Evolutionary conservation across 1,140 invertebrate genomes (phyloP), one percentile per base, ranked within the genome.

Genomic region (Hylaeus anthracinus): DNA sequence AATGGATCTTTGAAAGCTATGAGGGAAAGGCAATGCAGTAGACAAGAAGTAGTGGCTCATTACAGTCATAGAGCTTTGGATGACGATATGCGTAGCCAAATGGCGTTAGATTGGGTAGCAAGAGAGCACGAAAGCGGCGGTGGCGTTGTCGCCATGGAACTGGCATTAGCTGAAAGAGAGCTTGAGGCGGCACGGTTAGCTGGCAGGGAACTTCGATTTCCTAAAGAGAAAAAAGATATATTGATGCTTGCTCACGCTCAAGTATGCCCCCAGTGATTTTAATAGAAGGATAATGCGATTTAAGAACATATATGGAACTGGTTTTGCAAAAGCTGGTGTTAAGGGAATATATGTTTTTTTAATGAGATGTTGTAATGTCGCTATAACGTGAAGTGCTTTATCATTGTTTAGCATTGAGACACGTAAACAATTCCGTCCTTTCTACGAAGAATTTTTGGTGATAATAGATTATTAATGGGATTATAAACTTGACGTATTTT

Each of bases 101-200:
- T 99, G 98, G 98, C 98, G 0, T 94, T 98, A 37, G 98, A 98
- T 91, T 99, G 98, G 98, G 98, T 98, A n/a, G 97, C 97, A 1
- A 93, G 96, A 14, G 97, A 98, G 88, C 96, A 98, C 77, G 98
- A 98, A 88, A 96, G 95, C 71, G 94, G 95, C 26, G 95, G 96
- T 0, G 97, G 97, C 0, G 95, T 97, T 51, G 95, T 99, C 15
- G 94, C 96, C 0, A 95, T 96, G 81, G 98, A 99, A 92, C 93
- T 99, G 65, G 95, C 96, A 56, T 94, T 96, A 65, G 97, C 98
- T 1, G 97, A 98, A 91, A 94, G 97, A 51, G 98, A 99, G 92
- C 94, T 99, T 45, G 97, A 98, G 89, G 96, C 96, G n/a, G 98
- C 98, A 9, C 94, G 98, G 86, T 94, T 98, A 83, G 97, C 97